Percentiles rank a stretch among this genome's conserved stretches.
phyloP scores from a whole-genome alignment of 2,113 vertebrate species.

The Pycnonotus jocosus region DNA sequence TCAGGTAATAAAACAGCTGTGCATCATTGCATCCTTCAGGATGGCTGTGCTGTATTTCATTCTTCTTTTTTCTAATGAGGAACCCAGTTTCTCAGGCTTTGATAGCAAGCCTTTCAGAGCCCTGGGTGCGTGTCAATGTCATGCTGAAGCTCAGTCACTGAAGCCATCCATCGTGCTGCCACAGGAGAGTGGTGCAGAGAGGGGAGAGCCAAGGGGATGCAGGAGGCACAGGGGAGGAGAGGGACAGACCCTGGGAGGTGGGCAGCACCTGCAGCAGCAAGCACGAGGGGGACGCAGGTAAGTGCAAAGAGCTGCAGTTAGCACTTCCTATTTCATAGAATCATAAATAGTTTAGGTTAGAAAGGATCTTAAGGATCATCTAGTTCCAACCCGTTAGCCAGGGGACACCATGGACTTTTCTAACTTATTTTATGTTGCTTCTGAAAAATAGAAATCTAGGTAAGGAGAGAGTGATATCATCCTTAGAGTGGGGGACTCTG shows the following conservation, averaged over 20 bases:
- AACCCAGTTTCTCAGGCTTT: not conserved
- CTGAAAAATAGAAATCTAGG: not conserved
- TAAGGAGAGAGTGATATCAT: not conserved
- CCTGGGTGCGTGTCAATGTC: not conserved
- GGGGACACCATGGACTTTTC: not conserved
- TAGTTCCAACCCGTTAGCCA: not conserved
- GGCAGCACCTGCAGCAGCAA: accelerated
- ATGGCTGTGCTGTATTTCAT: not conserved
- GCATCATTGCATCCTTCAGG: not conserved
- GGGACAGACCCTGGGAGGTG: not conserved
- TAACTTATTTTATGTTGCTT: not conserved
- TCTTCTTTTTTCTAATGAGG: not conserved
- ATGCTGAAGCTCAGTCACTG: not conserved
- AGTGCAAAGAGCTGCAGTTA: not conserved
- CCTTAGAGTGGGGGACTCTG: not conserved
- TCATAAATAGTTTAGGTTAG: not conserved
- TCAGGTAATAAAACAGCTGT: conserved; percentile 23
- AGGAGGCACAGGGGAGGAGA: not conserved
- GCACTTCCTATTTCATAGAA: not conserved
- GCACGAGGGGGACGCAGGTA: accelerated
- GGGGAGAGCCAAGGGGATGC: accelerated
- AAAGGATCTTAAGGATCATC: not conserved
- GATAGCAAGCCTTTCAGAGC: not conserved
- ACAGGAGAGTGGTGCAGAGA: not conserved
- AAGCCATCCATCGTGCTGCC: accelerated